Base-by-base conservation (phyloP, 2,113 vertebrate genomes). In the Malurus cyaneus region DNA sequence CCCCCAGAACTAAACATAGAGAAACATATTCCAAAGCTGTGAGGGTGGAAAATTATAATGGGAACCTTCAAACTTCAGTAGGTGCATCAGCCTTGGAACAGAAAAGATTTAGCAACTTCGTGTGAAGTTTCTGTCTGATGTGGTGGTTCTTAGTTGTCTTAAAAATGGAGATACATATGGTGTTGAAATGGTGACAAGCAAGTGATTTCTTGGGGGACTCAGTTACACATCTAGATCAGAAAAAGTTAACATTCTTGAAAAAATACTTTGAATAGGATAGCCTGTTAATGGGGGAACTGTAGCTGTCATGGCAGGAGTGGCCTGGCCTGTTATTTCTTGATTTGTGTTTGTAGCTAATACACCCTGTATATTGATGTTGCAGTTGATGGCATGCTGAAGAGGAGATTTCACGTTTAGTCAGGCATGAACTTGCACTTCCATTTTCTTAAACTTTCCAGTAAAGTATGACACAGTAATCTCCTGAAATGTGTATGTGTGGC, bases 251-350 rank as follows among this genome's bases (percentile, higher is more conserved):
- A 2, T 18, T 76, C 4, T 32, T 28, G 42, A 50, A 25, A 90
- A 78, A 47, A 16, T 15, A 5, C 2, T 74, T 76, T 25, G 34
- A 39, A 5, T 39, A 42, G 8, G 4, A 0, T 34, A 29, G 49
- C 49, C 24, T 5, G 5, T n/a, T 41, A 36, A 41, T 21, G 20
- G 47, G 36, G 66, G 70, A 57, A 6, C 6, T 0, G 0, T 12
- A 20, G 25, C 19, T 82, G 49, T 57, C 26, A 4, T 12, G 12
- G 39, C 52, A 81, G 64, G 42, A 91, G 15, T 25, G n/a, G 18
- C 1, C 24, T 72, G 41, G 46, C 32, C 50, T 32, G 31, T 52
- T 64, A 16, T 18, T 60, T 79, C 53, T 52, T 89, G 49, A 44
- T 76, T 65, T 53, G n/a, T 62, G 29, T 66, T 70, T 70, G 52